Evolutionary conservation across 2,113 vertebrate species (phyloP), one percentile per base, ranked within the genome.

Genomic region (Channa argus): DNA sequence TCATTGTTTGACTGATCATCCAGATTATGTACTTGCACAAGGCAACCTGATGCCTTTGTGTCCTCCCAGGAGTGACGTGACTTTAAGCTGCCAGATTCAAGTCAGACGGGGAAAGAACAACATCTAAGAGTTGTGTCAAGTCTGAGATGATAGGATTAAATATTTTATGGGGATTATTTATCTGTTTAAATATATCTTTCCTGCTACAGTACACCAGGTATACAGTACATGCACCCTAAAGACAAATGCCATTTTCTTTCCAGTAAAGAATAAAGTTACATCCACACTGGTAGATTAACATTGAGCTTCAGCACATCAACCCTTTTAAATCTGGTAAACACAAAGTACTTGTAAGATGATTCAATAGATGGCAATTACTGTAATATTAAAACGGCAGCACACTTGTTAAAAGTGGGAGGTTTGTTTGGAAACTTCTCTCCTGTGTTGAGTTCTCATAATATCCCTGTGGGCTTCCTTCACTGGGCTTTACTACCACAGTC

Each of bases 71-170:
- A 79, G 34, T 64, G 39, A 8, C 12, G 11, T 36, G 49, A 73
- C 77, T 71, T 65, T 68, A 82, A 80, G 79, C 79, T 87, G 71
- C 63, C 84, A 84, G 55, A 80, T 85, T 86, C 46, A 15, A 24
- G 71, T 41, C 12, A 5, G 44, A 13, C 43, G 71, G 56, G 55
- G 65, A 50, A 78, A 70, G n/a, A 76, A 77, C 67, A 43, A 73
- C 56, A 83, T 14, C 60, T 62, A 79, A 71, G 76, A 83, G 61
- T 52, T 37, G 56, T 85, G 54, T 84, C 61, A 58, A 80, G 76
- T 86, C 68, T 73, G 53, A 70, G 47, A 72, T 74, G 71, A 90
- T 75, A 51, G 80, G 85, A 90, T 89, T 88, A 80, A 74, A 80
- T 81, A 66, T 80, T 71, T 79, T 73, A 77, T 74, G 70, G 84